Evolutionary conservation across 2,113 vertebrate species (phyloP).

Genomic region (Bolborhynchus lineola): DNA sequence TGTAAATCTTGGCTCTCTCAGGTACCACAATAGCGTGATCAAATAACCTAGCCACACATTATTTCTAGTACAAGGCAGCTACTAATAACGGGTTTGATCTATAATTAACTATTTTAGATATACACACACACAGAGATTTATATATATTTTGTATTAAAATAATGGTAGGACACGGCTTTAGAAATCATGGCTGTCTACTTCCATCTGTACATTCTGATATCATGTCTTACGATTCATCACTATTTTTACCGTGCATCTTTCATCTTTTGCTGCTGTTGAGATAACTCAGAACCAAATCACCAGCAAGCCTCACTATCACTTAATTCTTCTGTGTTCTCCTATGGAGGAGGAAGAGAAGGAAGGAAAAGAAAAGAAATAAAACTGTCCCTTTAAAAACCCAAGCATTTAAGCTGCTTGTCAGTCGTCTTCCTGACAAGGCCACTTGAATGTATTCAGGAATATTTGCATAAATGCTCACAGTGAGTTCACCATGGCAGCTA

Average conservation of each 20-base stretch:
- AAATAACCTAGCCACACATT: not conserved
- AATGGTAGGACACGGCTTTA: not conserved
- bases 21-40: not conserved
- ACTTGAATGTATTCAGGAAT: slow-evolving; percentile 74
- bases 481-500: slow-evolving; percentile 77
- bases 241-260: not conserved
- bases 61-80: not conserved
- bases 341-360: not conserved
- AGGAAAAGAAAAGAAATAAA: slow-evolving; percentile 6
- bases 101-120: not conserved
- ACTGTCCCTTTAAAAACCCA: slow-evolving; percentile 49
- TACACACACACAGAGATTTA: not conserved
- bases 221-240: not conserved
- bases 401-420: slow-evolving; percentile 77
- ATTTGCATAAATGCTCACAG: slow-evolving; percentile 82
- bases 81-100: not conserved
- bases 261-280: not conserved
- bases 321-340: not conserved
- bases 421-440: slow-evolving; percentile 77
- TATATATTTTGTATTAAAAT: not conserved
- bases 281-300: not conserved
- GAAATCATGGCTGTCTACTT: not conserved
- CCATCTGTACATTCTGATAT: not conserved
- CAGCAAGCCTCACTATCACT: not conserved
- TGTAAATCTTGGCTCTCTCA: not conserved